Conservation (phyloP, 2,888 invertebrate genomes). For the Dyspetes luteomarginatus region DNA sequence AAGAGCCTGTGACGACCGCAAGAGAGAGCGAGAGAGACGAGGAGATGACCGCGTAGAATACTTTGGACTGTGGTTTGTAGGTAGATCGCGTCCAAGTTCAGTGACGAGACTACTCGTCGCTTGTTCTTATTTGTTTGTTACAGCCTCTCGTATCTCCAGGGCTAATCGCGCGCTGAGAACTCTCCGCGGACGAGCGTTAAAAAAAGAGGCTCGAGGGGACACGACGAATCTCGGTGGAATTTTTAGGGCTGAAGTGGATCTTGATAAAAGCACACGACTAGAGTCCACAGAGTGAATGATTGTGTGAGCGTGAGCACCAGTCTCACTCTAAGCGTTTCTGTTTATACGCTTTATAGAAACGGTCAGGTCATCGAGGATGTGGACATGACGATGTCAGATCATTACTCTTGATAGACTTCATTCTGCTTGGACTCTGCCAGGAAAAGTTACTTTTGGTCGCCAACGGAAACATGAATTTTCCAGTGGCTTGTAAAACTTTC, state of each 20-base stretch:
- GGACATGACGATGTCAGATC: constrained; percentile 68
- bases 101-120: constrained; percentile 64
- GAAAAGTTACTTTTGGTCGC: constrained; percentile 14
- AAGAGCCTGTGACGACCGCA: constrained; percentile 68
- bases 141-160: constrained; percentile 77
- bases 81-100: constrained; percentile 67
- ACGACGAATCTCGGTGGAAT: constrained; percentile 78
- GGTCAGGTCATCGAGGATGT: constrained; percentile 67
- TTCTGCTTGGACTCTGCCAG: constrained; percentile 12
- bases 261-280: constrained; percentile 74
- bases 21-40: constrained; percentile 40
- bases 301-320: constrained; percentile 39
- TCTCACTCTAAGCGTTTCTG: constrained; percentile 51
- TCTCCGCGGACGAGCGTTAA: constrained; percentile 64
- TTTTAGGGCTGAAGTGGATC: constrained; percentile 77
- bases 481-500: neutral
- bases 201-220: constrained; percentile 52
- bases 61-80: constrained; percentile 52
- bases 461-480: constrained; percentile 52
- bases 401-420: constrained; percentile 67
- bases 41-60: constrained; percentile 10
- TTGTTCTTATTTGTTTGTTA: constrained; percentile 80
- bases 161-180: constrained; percentile 75
- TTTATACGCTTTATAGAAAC: constrained; percentile 67
- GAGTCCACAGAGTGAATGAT: constrained; percentile 14